Base-by-base conservation (phyloP, 2,797 vertebrate genomes). In the Peromyscus melanophrys region DNA sequence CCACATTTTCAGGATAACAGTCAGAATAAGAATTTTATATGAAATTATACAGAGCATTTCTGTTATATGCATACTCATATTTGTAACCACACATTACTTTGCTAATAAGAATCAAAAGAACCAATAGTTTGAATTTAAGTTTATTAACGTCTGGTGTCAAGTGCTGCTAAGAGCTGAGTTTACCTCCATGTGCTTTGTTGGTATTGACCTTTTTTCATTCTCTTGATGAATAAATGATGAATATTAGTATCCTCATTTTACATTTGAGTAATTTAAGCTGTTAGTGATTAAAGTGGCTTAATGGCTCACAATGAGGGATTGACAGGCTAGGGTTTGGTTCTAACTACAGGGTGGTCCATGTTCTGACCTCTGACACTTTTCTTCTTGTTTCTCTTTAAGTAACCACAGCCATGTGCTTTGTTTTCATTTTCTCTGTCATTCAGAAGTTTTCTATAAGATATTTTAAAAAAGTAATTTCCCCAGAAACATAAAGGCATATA, bases 61-160 rank as follows among this genome's bases (percentile, higher is more conserved):
- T 65, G 55, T 82, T 13, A 40, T 76, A 82, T 52, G n/a, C 3
- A 25, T 71, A 46, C 31, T n/a, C 40, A 4, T 12, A 4, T 2
- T 31, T n/a, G 49, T 3, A 16, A 9, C 31, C 34, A 27, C 4
- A 37, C 21, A 43, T 61, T 86, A 16, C 21, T 37, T 11, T 81
- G n/a, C 27, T 88, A 34, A 78, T 85, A 82, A 57, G 46, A 92
- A 76, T 65, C 0, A 67, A 57, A 84, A 31, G 4, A 55, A 11
- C 69, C 63, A 40, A 67, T 80, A 16, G 1, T 59, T 89, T 69
- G 4, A 4, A 67, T 75, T 69, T 55, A 82, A 73, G 3, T 4
- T 93, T 96, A 89, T 89, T 83, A 75, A 93, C 92, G 34, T 43
- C 55, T 49, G 46, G n/a, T 63, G 67, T 19, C 85, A 59, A n/a